Evolutionary conservation across 2,888 invertebrate genomes (phyloP).

Genomic region (Netelia fuscicornis): DNA sequence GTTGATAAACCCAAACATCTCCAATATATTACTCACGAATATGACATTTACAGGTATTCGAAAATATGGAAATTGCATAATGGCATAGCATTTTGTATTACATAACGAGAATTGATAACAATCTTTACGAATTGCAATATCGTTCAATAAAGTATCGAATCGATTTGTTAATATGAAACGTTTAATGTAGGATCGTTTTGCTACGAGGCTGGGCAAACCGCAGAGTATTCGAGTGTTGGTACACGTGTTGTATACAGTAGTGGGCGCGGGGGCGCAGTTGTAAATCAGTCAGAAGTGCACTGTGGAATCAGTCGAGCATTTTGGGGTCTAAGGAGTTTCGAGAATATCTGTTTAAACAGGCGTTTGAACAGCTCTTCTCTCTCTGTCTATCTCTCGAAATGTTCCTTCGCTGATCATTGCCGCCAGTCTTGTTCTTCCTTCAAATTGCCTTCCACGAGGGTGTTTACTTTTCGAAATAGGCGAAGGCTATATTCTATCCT

Average conservation of each 20-base stretch:
- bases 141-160: constrained; percentile 43
- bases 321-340: constrained; percentile 63
- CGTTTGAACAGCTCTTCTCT: constrained; percentile 57
- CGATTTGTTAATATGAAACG: constrained; percentile 70
- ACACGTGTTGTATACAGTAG: constrained; percentile 80
- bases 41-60: no score
- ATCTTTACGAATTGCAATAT: not conserved
- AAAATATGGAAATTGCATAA: not conserved
- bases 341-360: constrained; percentile 73
- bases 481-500: constrained; percentile 39
- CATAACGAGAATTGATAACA: not conserved
- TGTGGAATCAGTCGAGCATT: constrained; percentile 62
- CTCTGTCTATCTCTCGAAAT: constrained; percentile 18
- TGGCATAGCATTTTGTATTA: not conserved
- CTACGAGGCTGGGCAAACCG: constrained; percentile 69
- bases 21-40: no score
- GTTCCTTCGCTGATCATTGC: constrained; percentile 36
- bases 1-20: no score
- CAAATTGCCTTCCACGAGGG: constrained; percentile 38
- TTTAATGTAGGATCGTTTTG: constrained; percentile 50
- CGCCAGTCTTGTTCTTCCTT: constrained; percentile 30
- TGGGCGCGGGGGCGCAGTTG: constrained; percentile 65
- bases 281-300: constrained; percentile 80
- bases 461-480: constrained; percentile 62
- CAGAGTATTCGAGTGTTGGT: constrained; percentile 77